A percentile compares a stretch with the other conserved stretches of the same genome.
These are phyloP conservation scores for Murina feae DNA, from an alignment of 2,113 vertebrate genomes.

Conservation along the genomic window DNA sequence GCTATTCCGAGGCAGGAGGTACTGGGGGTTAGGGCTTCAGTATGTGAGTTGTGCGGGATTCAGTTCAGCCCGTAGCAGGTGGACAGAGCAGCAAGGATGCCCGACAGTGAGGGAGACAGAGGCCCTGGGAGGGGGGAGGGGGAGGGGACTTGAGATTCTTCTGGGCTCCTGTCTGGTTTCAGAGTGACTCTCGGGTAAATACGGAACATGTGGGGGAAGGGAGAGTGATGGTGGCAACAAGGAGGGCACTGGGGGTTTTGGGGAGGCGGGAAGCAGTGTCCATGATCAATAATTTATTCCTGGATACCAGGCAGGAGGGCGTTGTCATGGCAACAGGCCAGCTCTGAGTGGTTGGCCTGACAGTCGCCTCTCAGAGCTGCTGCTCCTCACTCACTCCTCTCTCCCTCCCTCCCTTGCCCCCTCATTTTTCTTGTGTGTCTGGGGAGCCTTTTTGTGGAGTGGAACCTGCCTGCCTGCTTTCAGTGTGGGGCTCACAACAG, in stretches of 20 bases:
- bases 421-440: not conserved
- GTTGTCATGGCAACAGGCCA: slow-evolving; percentile 64
- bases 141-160: not conserved
- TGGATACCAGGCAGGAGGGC: slow-evolving; percentile 38
- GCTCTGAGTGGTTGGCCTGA: not conserved
- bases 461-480: not conserved
- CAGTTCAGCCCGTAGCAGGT: not conserved
- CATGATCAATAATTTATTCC: slow-evolving; percentile 73
- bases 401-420: not conserved
- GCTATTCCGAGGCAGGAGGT: not conserved
- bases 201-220: not conserved
- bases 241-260: slow-evolving; percentile 34
- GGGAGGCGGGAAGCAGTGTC: not conserved
- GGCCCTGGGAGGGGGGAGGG: not conserved
- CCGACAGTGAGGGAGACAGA: not conserved
- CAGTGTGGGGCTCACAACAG: not conserved
- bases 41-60: not conserved
- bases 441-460: not conserved
- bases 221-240: not conserved
- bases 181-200: not conserved
- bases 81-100: not conserved
- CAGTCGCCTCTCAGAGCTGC: slow-evolving; percentile 26
- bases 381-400: not conserved
- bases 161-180: not conserved
- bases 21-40: not conserved